Percentiles rank a stretch among this genome's conserved stretches.
Conservation (phyloP, 2,797 vertebrate genomes). For the Sandelia bainsii region DNA sequence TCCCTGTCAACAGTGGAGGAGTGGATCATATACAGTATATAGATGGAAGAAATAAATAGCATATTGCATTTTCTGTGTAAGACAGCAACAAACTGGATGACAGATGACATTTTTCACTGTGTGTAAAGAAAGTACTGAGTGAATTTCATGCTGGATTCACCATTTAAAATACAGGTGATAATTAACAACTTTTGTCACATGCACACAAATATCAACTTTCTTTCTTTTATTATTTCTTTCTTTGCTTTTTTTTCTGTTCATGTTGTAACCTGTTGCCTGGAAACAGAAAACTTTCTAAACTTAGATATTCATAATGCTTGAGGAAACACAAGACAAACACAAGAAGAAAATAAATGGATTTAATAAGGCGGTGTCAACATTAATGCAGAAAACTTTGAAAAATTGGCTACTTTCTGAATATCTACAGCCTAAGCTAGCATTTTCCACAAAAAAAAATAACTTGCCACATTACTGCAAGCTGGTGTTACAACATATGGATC, state of each 20-base stretch:
- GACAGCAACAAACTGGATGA: conserved; percentile 12
- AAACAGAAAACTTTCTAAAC: conserved; percentile 62
- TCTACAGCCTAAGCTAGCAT: neutral
- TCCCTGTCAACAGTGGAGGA: too few species aligned
- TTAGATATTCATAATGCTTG: conserved; percentile 44
- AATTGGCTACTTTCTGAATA: neutral
- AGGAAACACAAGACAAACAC: conserved; percentile 25
- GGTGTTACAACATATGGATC: neutral
- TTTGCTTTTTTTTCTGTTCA: conserved; percentile 18
- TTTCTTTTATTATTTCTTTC: conserved; percentile 8
- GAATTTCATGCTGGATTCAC: neutral
- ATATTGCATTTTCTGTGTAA: conserved; percentile 21
- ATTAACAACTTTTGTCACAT: conserved; percentile 29
- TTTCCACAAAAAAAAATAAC: neutral
- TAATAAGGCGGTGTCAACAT: conserved; percentile 10
- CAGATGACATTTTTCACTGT: conserved; percentile 5
- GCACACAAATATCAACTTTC: conserved; percentile 2
- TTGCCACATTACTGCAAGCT: neutral
- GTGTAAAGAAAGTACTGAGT: too few species aligned
- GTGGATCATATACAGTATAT: too few species aligned
- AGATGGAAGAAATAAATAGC: too few species aligned
- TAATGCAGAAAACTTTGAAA: neutral
- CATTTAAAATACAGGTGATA: neutral
- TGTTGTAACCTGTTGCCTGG: conserved; percentile 61
- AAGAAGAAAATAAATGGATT: conserved; percentile 8